Base-by-base conservation (phyloP, 2,888 invertebrate genomes). In the Helleia helle region DNA sequence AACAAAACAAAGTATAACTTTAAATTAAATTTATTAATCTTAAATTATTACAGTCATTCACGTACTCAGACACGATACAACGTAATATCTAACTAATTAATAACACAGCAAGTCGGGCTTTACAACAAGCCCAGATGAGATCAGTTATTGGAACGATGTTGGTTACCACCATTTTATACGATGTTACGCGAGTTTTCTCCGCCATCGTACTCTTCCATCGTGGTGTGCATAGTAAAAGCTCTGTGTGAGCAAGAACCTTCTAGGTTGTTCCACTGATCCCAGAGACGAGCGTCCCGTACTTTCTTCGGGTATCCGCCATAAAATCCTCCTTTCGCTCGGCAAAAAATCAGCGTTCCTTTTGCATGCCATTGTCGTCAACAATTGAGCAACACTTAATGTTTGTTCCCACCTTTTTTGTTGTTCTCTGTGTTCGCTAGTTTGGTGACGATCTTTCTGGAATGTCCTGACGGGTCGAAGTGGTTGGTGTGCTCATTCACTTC, bases 401-500 rank as follows among this genome's bases (percentile, higher is more conserved):
- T 81, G 49, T 57, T 63, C 25, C 55, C 65, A 6, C 56, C 65
- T 61, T 93, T 92, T 72, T 91, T 92, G 71, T 95, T 94, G 56
- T 88, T 89, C 72, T 95, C 93, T 22, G 94, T 91, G 71, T 96
- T 96, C 71, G 90, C 88, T 51, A 95, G 71, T 77, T 96, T 96
- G 43, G 92, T 93, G 24, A 92, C 86, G 66, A 95, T 91, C 87
- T 97, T 97, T 74, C 97, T 91, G 39, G 94, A 94, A 88, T 97
- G 96, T 55, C 97, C 97, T 64, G 90, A 91, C 47, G 96, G 96
- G 75, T 97, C 96, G 76, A 89, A 90, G 76, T 95, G 95, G 79
- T 97, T 96, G 28, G 95, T 95, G 76, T 97, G 94, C 55, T 91
- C 91, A 65, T 86, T 89, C 30, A 91, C 94, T 81, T 97, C 97